Percentiles rank a stretch among this genome's conserved stretches.
Evolutionary conservation across 2,113 vertebrate genomes (phyloP).

Genomic region (Sylvia atricapilla): DNA sequence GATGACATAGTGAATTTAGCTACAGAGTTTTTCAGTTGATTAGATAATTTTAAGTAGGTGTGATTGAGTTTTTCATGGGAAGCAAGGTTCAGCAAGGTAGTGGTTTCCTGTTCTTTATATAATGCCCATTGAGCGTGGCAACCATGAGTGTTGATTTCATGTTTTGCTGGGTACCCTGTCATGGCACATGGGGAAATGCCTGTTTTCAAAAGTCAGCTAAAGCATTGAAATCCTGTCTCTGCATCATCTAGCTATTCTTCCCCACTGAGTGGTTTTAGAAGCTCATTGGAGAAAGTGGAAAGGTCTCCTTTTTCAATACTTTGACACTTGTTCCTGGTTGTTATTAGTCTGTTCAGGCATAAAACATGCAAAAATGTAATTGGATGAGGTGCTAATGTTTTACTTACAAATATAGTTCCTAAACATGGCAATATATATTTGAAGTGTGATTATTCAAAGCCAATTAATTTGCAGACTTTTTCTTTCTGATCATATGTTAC

Average conservation of each 20-base stretch:
- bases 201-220: background rate
- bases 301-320: background rate
- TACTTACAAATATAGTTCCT: background rate
- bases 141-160: background rate
- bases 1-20: background rate
- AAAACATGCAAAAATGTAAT: background rate
- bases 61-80: background rate
- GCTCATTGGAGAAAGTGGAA: background rate
- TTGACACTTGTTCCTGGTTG: background rate
- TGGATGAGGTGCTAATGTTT: background rate
- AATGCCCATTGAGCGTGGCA: background rate
- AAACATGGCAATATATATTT: background rate
- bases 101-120: background rate
- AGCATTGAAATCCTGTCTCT: background rate
- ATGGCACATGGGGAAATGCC: background rate
- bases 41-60: background rate
- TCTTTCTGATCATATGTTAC: background rate
- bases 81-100: background rate
- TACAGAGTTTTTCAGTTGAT: background rate
- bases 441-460: background rate
- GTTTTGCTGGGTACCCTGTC: accelerated
- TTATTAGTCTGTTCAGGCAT: background rate
- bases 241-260: background rate
- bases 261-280: background rate
- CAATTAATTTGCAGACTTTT: background rate